phyloP scores from a whole-genome alignment of 1,140 invertebrate genomes.

The Oryzaephilus surinamensis region DNA sequence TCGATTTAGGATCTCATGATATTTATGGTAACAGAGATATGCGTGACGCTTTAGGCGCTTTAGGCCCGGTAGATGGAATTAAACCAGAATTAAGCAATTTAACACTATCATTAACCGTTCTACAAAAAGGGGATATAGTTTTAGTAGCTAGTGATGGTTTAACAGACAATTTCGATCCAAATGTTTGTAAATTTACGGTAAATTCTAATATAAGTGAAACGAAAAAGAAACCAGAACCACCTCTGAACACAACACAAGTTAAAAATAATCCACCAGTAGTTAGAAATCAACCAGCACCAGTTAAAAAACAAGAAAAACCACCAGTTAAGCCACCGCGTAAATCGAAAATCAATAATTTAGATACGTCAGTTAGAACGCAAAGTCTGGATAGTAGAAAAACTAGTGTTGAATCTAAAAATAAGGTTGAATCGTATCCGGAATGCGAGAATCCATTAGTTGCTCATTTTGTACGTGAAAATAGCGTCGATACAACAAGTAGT shows the following conservation, averaged over 20 bases:
- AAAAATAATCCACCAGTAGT: no score
- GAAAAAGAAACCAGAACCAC: no score
- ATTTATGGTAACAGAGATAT: constrained; percentile 82
- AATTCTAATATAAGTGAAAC: constrained; percentile 25
- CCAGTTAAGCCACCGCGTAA: constrained; percentile 28
- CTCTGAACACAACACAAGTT: no score
- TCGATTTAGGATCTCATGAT: constrained; percentile 91
- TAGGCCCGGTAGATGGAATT: constrained; percentile 77
- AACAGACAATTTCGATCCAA: constrained; percentile 89
- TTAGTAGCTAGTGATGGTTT: constrained; percentile 88
- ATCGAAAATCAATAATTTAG: constrained; percentile 17
- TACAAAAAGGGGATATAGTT: constrained; percentile 75
- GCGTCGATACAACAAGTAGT: constrained; percentile 17
- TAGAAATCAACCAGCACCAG: not conserved
- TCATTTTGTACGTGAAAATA: constrained; percentile 28
- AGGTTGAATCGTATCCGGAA: no score
- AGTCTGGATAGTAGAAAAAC: no score
- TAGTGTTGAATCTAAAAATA: no score
- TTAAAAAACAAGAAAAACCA: constrained; percentile 10
- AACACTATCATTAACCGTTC: constrained; percentile 78
- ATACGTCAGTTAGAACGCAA: no score
- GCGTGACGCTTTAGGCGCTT: constrained; percentile 80
- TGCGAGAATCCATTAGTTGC: constrained; percentile 25
- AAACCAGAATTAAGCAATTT: constrained; percentile 80
- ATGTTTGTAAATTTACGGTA: constrained; percentile 85